A percentile compares a stretch with the other conserved stretches of the same genome.
phyloP scores from a whole-genome alignment of 2,797 vertebrate genomes.

The Anabacerthia variegaticeps region DNA sequence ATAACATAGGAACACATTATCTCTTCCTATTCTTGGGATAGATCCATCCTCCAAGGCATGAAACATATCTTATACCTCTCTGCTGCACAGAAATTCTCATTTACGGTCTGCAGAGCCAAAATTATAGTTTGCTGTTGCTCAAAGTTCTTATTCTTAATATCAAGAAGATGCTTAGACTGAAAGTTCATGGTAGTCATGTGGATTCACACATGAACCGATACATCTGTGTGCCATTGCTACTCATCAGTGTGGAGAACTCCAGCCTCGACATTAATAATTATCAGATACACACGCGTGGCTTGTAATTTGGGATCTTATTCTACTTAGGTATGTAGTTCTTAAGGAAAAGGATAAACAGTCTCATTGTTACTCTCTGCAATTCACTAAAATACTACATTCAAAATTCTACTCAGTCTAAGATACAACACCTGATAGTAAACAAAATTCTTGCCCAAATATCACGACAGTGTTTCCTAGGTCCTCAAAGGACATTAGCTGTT shows the following conservation, averaged over 20 bases:
- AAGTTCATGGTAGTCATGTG: neutral
- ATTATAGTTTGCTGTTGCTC: neutral
- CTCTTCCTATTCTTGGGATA: neutral
- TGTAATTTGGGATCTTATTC: neutral
- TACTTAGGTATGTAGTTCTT: accelerated
- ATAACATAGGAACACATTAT: neutral
- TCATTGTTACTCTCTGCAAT: neutral
- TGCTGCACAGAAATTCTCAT: neutral
- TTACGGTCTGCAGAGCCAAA: neutral
- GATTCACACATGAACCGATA: neutral
- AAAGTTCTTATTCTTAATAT: neutral
- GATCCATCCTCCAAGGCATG: neutral
- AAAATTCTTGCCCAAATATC: neutral
- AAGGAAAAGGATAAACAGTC: neutral
- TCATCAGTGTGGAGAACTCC: neutral
- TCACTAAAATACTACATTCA: neutral
- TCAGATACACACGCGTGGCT: accelerated
- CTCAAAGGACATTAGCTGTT: neutral
- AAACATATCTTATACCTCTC: neutral
- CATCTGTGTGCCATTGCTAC: neutral
- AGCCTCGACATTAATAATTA: neutral
- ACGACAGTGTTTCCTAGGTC: neutral
- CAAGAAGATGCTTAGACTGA: neutral
- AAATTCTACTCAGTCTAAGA: neutral
- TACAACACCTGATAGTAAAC: neutral